Evolutionary conservation across 2,888 invertebrate genomes (phyloP).

Genomic region (Spilarctia lutea): DNA sequence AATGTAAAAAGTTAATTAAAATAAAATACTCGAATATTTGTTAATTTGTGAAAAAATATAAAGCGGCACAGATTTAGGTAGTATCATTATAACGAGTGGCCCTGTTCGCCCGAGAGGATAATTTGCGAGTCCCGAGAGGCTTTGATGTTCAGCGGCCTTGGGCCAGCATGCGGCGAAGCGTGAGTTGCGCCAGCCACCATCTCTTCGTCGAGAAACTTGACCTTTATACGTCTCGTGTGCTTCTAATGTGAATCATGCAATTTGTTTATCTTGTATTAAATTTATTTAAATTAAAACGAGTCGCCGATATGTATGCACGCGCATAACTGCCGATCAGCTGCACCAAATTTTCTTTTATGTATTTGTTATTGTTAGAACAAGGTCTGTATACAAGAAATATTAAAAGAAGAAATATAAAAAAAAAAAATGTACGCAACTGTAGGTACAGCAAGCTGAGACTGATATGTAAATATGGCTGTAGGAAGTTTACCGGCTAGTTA

Average conservation of each 20-base stretch:
- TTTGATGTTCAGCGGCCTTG: conserved; percentile 83
- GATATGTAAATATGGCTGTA: no score
- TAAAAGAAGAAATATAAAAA: no score
- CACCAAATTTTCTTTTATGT: no score
- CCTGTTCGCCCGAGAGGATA: conserved; percentile 74
- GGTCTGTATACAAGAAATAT: no score
- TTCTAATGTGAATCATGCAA: conserved; percentile 4
- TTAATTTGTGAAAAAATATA: conserved; percentile 30
- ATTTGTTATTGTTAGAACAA: no score
- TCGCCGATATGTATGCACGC: no score
- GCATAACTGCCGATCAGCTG: no score
- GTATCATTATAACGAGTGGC: conserved; percentile 51
- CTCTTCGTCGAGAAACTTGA: conserved; percentile 72
- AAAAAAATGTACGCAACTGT: no score
- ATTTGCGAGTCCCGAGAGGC: conserved; percentile 66
- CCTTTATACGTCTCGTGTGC: conserved; percentile 65
- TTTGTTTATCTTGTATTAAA: background rate
- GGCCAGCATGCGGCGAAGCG: conserved; percentile 66
- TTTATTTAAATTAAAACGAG: no score
- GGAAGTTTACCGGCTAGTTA: background rate
- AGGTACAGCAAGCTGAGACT: no score
- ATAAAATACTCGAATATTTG: conserved; percentile 8
- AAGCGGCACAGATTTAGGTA: conserved; percentile 56
- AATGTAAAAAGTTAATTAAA: background rate
- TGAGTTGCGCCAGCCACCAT: conserved; percentile 55